Conservation (phyloP, 2,113 vertebrate species). For the Kryptolebias marmoratus region DNA sequence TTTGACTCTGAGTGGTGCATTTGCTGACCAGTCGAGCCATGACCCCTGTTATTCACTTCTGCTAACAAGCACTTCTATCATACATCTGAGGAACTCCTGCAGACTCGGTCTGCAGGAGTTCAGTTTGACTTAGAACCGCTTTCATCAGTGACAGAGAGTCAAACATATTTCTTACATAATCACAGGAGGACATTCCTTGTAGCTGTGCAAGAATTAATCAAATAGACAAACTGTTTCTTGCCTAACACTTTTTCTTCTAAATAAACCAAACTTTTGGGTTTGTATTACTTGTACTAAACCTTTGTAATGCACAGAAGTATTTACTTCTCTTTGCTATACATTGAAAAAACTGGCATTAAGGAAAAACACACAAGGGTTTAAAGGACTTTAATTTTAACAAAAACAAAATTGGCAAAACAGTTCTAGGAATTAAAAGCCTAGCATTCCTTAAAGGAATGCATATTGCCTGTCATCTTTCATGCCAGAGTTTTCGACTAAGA, state of each 20-base stretch:
- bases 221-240: background rate
- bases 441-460: too few species aligned
- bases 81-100: constrained; percentile 65
- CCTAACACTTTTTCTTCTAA: background rate
- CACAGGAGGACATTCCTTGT: background rate
- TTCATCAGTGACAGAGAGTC: constrained; percentile 35
- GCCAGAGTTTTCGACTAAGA: too few species aligned
- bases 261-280: background rate
- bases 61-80: constrained; percentile 71
- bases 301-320: background rate
- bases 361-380: too few species aligned
- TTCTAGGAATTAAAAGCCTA: too few species aligned
- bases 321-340: too few species aligned
- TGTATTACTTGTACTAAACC: background rate
- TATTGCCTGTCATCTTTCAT: too few species aligned
- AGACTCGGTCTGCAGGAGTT: constrained; percentile 41
- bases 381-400: too few species aligned
- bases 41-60: constrained; percentile 64
- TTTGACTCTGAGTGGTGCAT: constrained; percentile 41
- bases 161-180: background rate
- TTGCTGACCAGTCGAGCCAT: constrained; percentile 54
- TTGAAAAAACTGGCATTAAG: too few species aligned
- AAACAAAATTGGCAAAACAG: too few species aligned
- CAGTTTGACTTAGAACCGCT: constrained; percentile 37
- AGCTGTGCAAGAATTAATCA: background rate